Percentiles rank a stretch among this genome's conserved stretches.
These are phyloP conservation scores for Lagopus leucura DNA, from an alignment of 2,113 vertebrate genomes.

Conservation along the genomic window DNA sequence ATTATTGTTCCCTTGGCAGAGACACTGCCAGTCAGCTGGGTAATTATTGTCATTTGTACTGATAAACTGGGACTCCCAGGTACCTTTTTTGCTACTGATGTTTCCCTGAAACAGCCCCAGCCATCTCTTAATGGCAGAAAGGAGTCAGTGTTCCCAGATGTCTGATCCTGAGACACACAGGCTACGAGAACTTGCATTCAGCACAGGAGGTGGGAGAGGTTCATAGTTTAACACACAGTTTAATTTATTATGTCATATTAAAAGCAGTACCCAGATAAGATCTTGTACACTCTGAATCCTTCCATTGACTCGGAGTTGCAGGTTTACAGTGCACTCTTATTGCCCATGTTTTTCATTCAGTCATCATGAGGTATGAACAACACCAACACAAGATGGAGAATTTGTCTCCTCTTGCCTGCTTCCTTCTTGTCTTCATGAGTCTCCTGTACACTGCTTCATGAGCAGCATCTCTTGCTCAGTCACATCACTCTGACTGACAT, in stretches of 20 bases:
- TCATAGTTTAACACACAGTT: neutral
- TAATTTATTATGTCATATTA: neutral
- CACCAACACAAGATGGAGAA: neutral
- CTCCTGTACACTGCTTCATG: accelerated
- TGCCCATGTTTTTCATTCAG: neutral
- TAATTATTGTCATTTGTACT: constrained; percentile 17
- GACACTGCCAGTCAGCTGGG: neutral
- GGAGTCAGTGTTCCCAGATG: neutral
- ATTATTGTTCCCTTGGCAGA: neutral
- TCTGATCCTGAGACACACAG: neutral
- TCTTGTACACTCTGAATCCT: neutral
- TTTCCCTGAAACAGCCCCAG: neutral
- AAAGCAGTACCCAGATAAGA: neutral
- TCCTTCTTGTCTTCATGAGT: neutral
- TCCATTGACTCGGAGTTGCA: neutral
- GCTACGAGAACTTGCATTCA: neutral
- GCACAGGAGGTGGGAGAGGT: neutral
- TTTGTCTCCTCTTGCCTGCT: neutral
- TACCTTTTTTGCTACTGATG: neutral
- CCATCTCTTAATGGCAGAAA: neutral
- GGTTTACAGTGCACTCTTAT: neutral
- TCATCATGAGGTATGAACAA: neutral
- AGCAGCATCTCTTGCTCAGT: neutral
- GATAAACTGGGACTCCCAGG: neutral
- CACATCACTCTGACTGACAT: neutral